Evolutionary conservation across 2,113 vertebrate species (phyloP).

Genomic region (Vanacampus margaritifer): DNA sequence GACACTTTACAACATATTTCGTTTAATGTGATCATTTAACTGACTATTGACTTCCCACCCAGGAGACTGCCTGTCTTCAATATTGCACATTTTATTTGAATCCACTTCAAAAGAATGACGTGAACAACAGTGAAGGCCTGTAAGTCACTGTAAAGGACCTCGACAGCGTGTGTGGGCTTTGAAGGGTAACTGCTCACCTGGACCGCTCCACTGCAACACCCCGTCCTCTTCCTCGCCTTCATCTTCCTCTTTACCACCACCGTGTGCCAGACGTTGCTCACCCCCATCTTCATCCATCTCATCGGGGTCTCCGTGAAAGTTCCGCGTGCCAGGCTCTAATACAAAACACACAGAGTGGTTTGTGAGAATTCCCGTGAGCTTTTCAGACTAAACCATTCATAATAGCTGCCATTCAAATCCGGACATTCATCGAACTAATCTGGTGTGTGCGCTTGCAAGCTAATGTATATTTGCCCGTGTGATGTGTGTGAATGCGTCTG

Average conservation of each 20-base stretch:
- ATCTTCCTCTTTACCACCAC: slow-evolving; percentile 52
- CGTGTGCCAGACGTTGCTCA: slow-evolving; percentile 34
- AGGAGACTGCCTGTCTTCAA: neutral
- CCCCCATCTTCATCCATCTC: slow-evolving; percentile 56
- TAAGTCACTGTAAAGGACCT: neutral
- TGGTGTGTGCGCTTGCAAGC: neutral
- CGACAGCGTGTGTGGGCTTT: neutral
- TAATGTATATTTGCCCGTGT: slow-evolving; percentile 2
- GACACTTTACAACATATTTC: neutral
- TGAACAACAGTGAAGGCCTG: neutral
- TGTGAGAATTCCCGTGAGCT: neutral
- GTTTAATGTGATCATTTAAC: neutral
- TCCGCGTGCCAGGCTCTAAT: slow-evolving; percentile 64
- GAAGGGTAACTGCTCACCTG: slow-evolving; percentile 72
- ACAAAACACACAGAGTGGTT: slow-evolving; percentile 5
- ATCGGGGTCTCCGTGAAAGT: slow-evolving; percentile 52
- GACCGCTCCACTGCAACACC: slow-evolving; percentile 74
- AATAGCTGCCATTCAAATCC: neutral
- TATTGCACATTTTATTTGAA: neutral
- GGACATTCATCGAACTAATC: neutral
- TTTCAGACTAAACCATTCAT: neutral
- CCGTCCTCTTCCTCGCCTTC: slow-evolving; percentile 51
- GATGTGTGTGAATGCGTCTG: slow-evolving; percentile 16
- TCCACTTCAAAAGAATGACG: neutral
- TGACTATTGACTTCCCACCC: neutral